These are phyloP conservation scores for Pinna nobilis DNA, from an alignment of 1,140 invertebrate genomes.

Conservation along the genomic window DNA sequence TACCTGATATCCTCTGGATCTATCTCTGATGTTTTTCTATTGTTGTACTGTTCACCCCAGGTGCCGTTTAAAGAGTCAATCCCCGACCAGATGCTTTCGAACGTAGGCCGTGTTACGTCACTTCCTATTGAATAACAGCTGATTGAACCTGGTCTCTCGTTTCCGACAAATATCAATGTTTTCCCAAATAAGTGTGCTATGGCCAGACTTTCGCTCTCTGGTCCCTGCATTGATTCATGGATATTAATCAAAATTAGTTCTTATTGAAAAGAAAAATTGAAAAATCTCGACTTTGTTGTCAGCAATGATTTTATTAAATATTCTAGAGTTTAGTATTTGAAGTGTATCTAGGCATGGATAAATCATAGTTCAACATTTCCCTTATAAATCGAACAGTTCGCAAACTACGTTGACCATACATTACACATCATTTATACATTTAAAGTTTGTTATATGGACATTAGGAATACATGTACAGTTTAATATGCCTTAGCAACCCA, in stretches of 20 bases:
- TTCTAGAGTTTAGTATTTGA: too few species aligned
- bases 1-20: conserved; percentile 40
- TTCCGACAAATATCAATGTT: conserved; percentile 26
- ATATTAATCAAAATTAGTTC: background rate
- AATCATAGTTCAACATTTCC: too few species aligned
- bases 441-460: too few species aligned
- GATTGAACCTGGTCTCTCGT: conserved; percentile 35
- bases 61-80: conserved; percentile 6
- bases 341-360: too few species aligned
- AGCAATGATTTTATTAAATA: too few species aligned
- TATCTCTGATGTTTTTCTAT: conserved; percentile 11
- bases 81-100: conserved; percentile 13
- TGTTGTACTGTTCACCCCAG: conserved; percentile 16
- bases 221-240: conserved; percentile 31
- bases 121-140: conserved; percentile 20
- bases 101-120: background rate
- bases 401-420: too few species aligned
- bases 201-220: conserved; percentile 34
- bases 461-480: too few species aligned
- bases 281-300: too few species aligned
- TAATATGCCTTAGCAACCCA: too few species aligned
- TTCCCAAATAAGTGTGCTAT: conserved; percentile 10
- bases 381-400: too few species aligned
- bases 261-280: too few species aligned
- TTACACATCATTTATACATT: too few species aligned